These are phyloP conservation scores for Ceratotherium simum DNA, from an alignment of 2,113 vertebrate species.

Conservation along the genomic window DNA sequence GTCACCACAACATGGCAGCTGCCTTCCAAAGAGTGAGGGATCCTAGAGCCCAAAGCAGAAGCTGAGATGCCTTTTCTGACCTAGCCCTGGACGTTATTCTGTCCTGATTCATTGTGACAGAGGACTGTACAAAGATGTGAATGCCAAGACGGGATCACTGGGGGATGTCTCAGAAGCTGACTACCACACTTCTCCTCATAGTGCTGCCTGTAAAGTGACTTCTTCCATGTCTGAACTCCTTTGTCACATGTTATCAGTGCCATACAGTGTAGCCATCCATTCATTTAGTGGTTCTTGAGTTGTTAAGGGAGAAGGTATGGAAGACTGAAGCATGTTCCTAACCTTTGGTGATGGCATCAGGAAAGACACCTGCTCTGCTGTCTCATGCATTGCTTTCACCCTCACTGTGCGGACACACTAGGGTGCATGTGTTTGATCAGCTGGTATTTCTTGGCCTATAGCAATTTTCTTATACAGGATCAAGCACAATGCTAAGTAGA, in stretches of 20 bases:
- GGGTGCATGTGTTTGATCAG: not conserved
- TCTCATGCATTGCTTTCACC: fast-evolving
- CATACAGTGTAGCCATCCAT: not conserved
- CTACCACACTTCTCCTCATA: not conserved
- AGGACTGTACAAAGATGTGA: not conserved
- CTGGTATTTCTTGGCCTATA: not conserved
- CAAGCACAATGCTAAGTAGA: not conserved
- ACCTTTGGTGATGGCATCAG: too few relatives aligned
- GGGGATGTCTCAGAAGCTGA: not conserved
- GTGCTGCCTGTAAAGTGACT: not conserved
- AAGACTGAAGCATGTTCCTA: not conserved
- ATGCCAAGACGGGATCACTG: not conserved
- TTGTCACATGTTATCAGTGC: not conserved
- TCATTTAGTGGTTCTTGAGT: not conserved
- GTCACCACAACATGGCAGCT: not conserved
- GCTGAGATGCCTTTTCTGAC: not conserved
- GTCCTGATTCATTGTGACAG: not conserved
- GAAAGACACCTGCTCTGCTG: not conserved
- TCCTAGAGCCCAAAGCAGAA: not conserved
- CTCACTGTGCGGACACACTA: not conserved
- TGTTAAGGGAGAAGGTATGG: not conserved
- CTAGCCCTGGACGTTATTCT: not conserved
- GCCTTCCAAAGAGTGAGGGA: not conserved
- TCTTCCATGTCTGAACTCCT: not conserved
- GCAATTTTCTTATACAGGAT: not conserved